Base-by-base conservation (phyloP, 2,113 vertebrate genomes). In the Ginglymostoma cirratum region DNA sequence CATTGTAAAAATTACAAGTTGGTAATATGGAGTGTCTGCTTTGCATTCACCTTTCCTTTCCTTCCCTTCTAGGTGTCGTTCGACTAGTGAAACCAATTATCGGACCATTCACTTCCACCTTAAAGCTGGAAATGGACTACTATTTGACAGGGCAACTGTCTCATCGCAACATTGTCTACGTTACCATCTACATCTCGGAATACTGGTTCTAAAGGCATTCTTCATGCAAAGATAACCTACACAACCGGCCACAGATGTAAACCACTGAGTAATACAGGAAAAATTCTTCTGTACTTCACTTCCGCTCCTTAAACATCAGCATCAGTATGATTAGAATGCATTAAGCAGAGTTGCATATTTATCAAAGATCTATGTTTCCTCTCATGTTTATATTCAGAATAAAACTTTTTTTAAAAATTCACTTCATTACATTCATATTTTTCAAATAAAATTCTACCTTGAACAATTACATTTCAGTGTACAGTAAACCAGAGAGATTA, bases 61-160 rank as follows among this genome's bases (percentile, higher is more conserved):
- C 72, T 97, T 97, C 93, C 97, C 96, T 34, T 66, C 48, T 97
- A 99, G 99, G 99, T 96, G 98, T 99, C 0, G 98, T 99, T 95
- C 98, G 99, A 87, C 98, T 99, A 96, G 98, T 99, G 96, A 98
- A 98, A 96, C 97, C 98, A 96, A 98, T 99, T 27, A 97, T 98
- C 95, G 99, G 99, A 5, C 99, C 99, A 0, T 96, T 98, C 96
- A 97, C 97, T 0, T 98, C 98, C 0, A 96, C 98, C 94, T 97
- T 99, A 97, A 99, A 98, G 96, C 97, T 99, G 96, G 98, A 98
- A 97, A 99, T 99, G 98, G 99, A 98, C 96, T 99, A 99, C 0
- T 98, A 99, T 96, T 96, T 98, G 0, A 97, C 97, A 5, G 98
- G 98, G 0, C 98, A 99, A 6, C 98, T 99, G 86, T 98, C 98